phyloP scores from a whole-genome alignment of 2,888 invertebrate species.

The Trissolcus japonicus region DNA sequence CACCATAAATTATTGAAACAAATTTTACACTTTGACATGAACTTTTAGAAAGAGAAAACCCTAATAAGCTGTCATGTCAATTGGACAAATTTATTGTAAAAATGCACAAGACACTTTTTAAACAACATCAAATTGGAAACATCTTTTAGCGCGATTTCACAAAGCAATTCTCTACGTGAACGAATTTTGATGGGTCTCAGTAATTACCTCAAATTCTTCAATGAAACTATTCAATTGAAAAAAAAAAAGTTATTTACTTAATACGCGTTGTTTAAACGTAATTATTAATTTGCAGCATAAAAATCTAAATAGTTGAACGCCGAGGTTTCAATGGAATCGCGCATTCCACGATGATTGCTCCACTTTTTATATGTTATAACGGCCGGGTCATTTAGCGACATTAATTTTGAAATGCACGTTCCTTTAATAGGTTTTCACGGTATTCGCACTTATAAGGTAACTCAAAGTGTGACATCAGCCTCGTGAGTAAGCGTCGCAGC shows the following conservation, averaged over 20 bases:
- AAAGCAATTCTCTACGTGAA: too few relatives aligned
- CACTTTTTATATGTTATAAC: conserved; percentile 48
- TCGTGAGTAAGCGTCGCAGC: conserved; percentile 53
- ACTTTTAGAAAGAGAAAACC: too few relatives aligned
- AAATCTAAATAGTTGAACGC: not conserved
- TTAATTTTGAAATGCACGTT: conserved; percentile 55
- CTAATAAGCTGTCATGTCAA: too few relatives aligned
- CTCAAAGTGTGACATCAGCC: conserved; percentile 57
- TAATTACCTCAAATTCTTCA: too few relatives aligned
- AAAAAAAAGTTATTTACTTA: too few relatives aligned
- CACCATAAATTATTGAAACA: not conserved
- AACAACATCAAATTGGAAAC: too few relatives aligned
- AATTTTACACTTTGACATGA: too few relatives aligned
- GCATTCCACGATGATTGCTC: conserved; percentile 25
- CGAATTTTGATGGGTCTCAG: too few relatives aligned
- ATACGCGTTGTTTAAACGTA: not conserved
- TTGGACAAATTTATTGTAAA: too few relatives aligned
- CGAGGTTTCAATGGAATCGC: not conserved
- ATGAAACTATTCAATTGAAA: too few relatives aligned
- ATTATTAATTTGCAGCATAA: not conserved
- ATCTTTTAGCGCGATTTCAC: too few relatives aligned
- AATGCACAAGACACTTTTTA: too few relatives aligned
- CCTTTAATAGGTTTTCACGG: conserved; percentile 55
- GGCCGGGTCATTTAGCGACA: conserved; percentile 51
- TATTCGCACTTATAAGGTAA: conserved; percentile 56